Base-by-base conservation (phyloP, 2,797 vertebrate genomes). In the Neostethus bicornis region DNA sequence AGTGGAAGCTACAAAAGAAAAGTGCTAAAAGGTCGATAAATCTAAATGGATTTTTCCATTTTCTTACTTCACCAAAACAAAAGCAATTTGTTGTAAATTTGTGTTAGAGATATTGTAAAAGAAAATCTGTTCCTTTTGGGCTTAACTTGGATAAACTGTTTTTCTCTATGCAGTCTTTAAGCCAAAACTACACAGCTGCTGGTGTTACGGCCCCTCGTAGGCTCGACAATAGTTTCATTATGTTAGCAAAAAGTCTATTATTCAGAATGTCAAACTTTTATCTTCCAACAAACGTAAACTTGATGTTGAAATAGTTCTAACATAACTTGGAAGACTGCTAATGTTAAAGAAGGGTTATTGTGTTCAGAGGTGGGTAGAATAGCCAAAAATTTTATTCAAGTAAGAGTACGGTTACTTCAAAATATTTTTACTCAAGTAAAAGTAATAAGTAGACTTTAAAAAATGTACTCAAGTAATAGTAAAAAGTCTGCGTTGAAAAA, bases 311-410 rank as follows among this genome's bases (percentile, higher is more conserved):
- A 17, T 1, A 0, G 7, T 17, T n/a, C 35, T 17, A 38, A 19
- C 16, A 38, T 52, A 53, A 64, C 43, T 2, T 28, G 34, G 39
- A 60, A 25, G 16, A 16, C n/a, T 17, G 39, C 65, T 64, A 25
- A 50, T 25, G 29, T 12, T 11, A 9, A 8, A 26, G 11, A 56
- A 16, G 21, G 20, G 57, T 17, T 49, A 17, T 0, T 8, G 42
- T 12, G n/a, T n/a, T n/a, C n/a, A n/a, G n/a, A n/a, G n/a, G n/a
- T n/a, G n/a, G n/a, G n/a, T n/a, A n/a, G n/a, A n/a, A n/a, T n/a
- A n/a, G n/a, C n/a, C n/a, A n/a, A n/a, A n/a, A n/a, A n/a, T n/a
- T n/a, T n/a, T n/a, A n/a, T n/a, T n/a, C n/a, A n/a, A n/a, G n/a
- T n/a, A n/a, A n/a, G n/a, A n/a, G n/a, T n/a, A n/a, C n/a, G n/a